These are phyloP conservation scores for Ericerus pela DNA, from an alignment of 1,140 invertebrate genomes.

Conservation along the genomic window DNA sequence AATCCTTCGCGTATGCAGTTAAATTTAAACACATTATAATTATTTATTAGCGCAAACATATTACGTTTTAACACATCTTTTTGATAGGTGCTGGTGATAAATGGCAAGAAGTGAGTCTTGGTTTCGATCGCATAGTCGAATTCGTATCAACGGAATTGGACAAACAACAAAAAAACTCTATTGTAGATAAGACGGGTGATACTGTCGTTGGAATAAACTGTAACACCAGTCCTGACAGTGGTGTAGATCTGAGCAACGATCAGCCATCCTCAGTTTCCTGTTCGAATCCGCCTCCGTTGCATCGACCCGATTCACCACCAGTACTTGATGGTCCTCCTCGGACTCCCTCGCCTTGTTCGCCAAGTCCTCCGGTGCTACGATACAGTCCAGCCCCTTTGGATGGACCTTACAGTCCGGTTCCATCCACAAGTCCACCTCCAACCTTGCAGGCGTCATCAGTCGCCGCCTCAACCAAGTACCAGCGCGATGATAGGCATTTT, in stretches of 20 bases:
- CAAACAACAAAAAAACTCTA: slow-evolving; percentile 54
- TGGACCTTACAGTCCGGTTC: slow-evolving; percentile 31
- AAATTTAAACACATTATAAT: not conserved
- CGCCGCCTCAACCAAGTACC: slow-evolving; percentile 22
- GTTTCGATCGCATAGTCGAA: slow-evolving; percentile 71
- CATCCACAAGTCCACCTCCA: slow-evolving; percentile 27
- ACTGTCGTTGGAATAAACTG: slow-evolving; percentile 35
- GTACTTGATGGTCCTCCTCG: slow-evolving; percentile 40
- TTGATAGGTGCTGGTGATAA: slow-evolving; percentile 31
- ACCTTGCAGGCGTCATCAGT: slow-evolving; percentile 34
- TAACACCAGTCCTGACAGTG: slow-evolving; percentile 62
- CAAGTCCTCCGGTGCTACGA: slow-evolving; percentile 31
- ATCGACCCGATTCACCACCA: slow-evolving; percentile 34
- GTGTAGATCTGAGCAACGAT: slow-evolving; percentile 51
- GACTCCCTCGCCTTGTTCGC: slow-evolving; percentile 49
- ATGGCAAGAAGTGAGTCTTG: slow-evolving; percentile 73
- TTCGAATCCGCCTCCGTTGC: slow-evolving; percentile 28
- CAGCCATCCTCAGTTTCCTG: too few species aligned
- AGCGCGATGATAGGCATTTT: slow-evolving; percentile 46
- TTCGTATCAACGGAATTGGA: slow-evolving; percentile 73
- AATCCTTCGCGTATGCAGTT: not conserved
- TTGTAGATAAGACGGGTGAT: slow-evolving; percentile 35
- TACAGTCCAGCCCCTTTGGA: slow-evolving; percentile 25
- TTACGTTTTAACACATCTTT: slow-evolving; percentile 7
- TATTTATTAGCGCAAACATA: not conserved